Evolutionary conservation across 1,140 invertebrate genomes (phyloP), one percentile per base, ranked within the genome.

Genomic region (Philopotamus ludificatus): DNA sequence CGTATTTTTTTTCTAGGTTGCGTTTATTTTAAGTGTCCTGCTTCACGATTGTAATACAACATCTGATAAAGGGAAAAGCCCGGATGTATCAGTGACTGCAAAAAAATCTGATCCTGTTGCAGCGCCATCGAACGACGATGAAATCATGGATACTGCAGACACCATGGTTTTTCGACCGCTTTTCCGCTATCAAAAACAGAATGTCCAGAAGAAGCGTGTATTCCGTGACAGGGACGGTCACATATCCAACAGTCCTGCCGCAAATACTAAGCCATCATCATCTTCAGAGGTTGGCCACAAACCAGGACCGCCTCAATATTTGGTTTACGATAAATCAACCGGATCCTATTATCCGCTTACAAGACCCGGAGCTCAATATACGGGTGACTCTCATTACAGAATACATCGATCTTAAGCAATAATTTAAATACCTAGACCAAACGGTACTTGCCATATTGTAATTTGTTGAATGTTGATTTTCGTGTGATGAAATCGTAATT

Each of bases 151-250:
- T 18, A 62, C 68, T 0, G 68, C 64, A 23, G 61, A 64, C 16
- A 67, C 34, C 26, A 70, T 70, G 4, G 65, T 70, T 18, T 70
- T 70, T 51, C 66, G 68, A 63, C 68, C 68, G 0, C 28, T 67
- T 4, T 70, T 70, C 45, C 23, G 62, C n/a, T 70, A 70, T 39
- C 64, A 54, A 50, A 60, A 67, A 21, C 55, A 70, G 50, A 64
- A 59, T 15, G 39, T 70, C 0, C 12, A 55, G 21, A 66, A 61
- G 20, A 63, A 50, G 18, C 63, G 23, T n/a, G 61, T 70, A 21
- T 65, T 15, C 34, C 42, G 26, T 16, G 68, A 70, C 25, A 66
- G 51, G 20, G 47, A 60, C 22, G 68, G 67, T 28, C 28, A 66
- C 12, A 51, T 69, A n/a, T 61, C 58, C 9, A 50, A 20, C 25